Evolutionary conservation across 2,113 vertebrate species (phyloP), one percentile per base, ranked within the genome.

Genomic region (Phoxinus phoxinus): DNA sequence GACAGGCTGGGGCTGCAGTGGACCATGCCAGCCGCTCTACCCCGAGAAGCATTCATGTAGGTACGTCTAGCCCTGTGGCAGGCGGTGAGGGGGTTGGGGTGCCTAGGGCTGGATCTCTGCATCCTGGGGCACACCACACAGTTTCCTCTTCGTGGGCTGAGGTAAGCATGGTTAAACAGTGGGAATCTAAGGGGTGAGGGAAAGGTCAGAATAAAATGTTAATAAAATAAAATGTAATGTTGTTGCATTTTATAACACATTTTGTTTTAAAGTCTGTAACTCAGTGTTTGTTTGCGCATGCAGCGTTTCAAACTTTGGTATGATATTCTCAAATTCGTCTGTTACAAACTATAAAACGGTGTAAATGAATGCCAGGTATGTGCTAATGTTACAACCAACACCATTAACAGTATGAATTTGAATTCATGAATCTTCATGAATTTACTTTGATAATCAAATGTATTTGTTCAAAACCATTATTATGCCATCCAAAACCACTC

Each of bases 1-100:
- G 88, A 89, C 88, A 89, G 86, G 83, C 51, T 27, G 61, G 85
- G 35, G 81, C 81, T 72, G 61, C 63, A 73, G 75, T 67, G 71
- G 58, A 67, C 44, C 83, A 37, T 63, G 58, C 78, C 61, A 69
- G 67, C 65, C 61, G 8, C 78, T 46, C 46, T 71, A 46, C 65
- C 51, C 30, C 3, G 2, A 69, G 27, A 74, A 58, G 25, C 58
- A 79, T 73, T 73, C 87, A 79, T 80, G 63, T 76, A 86, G 67
- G 81, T 88, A 71, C 23, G 12, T 58, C 44, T 6, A 25, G 51
- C 65, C 48, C 67, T 58, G 67, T 72, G 81, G 81, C 63, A 41
- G 65, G 81, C 48, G 3, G 23, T 72, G 81, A 71, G 67, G 81
- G 81, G 81, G 67, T 71, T 41, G 46, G 81, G 46, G 11, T 41